Percentiles rank a stretch among this genome's conserved stretches.
phyloP scores from a whole-genome alignment of 2,113 vertebrate genomes.

The Hippopotamus amphibius region DNA sequence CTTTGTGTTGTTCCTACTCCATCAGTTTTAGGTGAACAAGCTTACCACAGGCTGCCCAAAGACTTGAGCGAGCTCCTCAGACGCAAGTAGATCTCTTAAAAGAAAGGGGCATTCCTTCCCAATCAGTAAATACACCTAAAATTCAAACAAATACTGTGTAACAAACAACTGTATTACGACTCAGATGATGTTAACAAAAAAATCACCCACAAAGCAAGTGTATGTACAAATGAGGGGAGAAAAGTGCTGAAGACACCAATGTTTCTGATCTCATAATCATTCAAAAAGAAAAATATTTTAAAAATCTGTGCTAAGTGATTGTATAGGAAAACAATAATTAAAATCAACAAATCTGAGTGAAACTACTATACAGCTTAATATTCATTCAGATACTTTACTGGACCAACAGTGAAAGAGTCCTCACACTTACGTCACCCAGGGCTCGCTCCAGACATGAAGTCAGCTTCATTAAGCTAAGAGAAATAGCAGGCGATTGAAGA shows the following conservation, averaged over 20 bases:
- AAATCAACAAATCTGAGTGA: background rate
- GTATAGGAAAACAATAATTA: background rate
- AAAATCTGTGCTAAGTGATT: background rate
- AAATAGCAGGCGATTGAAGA: slow-evolving; percentile 68
- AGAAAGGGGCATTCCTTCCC: slow-evolving; percentile 89
- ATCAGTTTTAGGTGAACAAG: background rate
- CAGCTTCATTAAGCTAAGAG: slow-evolving; percentile 88
- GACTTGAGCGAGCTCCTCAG: slow-evolving; percentile 84
- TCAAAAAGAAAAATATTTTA: background rate
- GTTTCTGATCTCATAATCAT: background rate
- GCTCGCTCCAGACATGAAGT: slow-evolving; percentile 87
- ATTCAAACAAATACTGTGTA: background rate
- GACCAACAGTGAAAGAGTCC: no score
- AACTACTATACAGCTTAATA: background rate
- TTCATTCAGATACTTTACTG: background rate
- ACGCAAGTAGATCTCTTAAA: slow-evolving; percentile 88
- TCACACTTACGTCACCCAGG: slow-evolving; percentile 88
- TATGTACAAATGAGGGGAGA: background rate
- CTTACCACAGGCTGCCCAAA: slow-evolving; percentile 89
- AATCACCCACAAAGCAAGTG: background rate
- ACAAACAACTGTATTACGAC: background rate
- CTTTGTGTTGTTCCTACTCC: accelerated
- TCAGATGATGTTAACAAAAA: background rate
- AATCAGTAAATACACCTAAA: slow-evolving; percentile 87
- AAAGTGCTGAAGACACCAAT: background rate